phyloP scores from a whole-genome alignment of 2,113 vertebrate genomes.

The Amia ocellicauda region DNA sequence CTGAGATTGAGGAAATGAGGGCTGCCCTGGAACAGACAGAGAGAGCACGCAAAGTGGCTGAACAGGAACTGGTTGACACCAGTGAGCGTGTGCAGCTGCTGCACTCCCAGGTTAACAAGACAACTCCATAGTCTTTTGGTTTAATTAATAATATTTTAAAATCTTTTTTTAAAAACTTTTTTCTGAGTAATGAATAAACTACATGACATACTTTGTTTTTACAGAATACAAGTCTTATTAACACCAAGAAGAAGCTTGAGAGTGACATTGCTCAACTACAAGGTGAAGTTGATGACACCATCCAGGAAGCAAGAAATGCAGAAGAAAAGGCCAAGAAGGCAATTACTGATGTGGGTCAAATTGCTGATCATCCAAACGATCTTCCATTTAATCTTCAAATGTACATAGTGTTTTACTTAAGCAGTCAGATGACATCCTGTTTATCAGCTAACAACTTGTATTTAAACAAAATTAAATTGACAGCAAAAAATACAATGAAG shows the following conservation, averaged over 20 bases:
- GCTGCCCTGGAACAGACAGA: slow-evolving; percentile 67
- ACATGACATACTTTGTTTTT: too few species aligned
- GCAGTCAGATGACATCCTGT: too few species aligned
- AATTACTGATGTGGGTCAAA: slow-evolving; percentile 35
- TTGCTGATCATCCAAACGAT: too few species aligned
- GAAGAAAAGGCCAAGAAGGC: slow-evolving; percentile 44
- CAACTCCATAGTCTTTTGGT: too few species aligned
- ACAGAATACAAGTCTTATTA: slow-evolving; percentile 38
- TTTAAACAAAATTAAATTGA: neutral
- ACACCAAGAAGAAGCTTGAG: slow-evolving; percentile 38
- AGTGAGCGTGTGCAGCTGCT: slow-evolving; percentile 68
- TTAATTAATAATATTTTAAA: too few species aligned
- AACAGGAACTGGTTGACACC: slow-evolving; percentile 69
- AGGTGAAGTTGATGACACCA: slow-evolving; percentile 28
- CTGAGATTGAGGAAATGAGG: slow-evolving; percentile 66
- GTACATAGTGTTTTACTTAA: too few species aligned
- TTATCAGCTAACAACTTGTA: too few species aligned
- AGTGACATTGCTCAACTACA: slow-evolving; percentile 28
- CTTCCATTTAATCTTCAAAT: too few species aligned
- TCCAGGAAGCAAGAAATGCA: slow-evolving; percentile 33
- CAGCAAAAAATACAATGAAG: too few species aligned
- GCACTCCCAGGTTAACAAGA: slow-evolving; percentile 62
- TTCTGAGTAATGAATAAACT: too few species aligned
- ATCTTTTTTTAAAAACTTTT: slow-evolving; percentile 10
- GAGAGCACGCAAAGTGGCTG: slow-evolving; percentile 61